Base-by-base conservation (phyloP, 1,140 invertebrate species). In the Atta colombica region DNA sequence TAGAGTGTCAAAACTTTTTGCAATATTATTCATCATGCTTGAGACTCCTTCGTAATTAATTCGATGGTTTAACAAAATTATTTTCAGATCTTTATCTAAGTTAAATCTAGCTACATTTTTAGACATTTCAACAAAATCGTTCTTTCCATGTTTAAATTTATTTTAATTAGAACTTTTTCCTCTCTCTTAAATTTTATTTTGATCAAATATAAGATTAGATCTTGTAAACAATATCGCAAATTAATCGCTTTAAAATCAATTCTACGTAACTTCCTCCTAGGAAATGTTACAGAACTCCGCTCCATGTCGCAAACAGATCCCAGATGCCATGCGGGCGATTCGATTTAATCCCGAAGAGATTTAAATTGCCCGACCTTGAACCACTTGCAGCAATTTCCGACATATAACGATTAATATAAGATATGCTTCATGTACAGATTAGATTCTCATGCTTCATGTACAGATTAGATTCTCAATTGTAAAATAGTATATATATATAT, bases 281-380 rank as follows among this genome's bases (percentile, higher is more conserved):
- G 49, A 69, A 80, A 80, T 12, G 28, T 68, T 68, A 80, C 25
- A 35, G 14, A 75, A 28, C 35, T 51, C 49, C 12, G 4, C n/a
- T 68, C 18, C 28, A 39, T 2, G 12, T 61, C n/a, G 7, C 39
- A 28, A 74, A 58, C 55, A 51, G 71, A 49, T 49, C 10, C 18
- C 35, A 63, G 51, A 69, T 75, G 35, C 55, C 55, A 31, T 39
- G 45, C 21, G 18, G 16, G 16, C 16, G 16, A 39, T 31, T 35
- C 2, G 51, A 74, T 81, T 49, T 87, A 87, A 68, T 39, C 16
- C 16, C 14, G 25, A 81, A 51, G 21, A 85, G 68, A 78, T 82
- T 89, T 88, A 86, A 81, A 89, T 91, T 69, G 65, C 31, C 45
- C 72, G 80, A 80, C 90, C 91, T 92, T 92, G 92, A 92, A 91